These are phyloP conservation scores for Psix sp. DNA, from an alignment of 1,140 invertebrate species.

Conservation along the genomic window DNA sequence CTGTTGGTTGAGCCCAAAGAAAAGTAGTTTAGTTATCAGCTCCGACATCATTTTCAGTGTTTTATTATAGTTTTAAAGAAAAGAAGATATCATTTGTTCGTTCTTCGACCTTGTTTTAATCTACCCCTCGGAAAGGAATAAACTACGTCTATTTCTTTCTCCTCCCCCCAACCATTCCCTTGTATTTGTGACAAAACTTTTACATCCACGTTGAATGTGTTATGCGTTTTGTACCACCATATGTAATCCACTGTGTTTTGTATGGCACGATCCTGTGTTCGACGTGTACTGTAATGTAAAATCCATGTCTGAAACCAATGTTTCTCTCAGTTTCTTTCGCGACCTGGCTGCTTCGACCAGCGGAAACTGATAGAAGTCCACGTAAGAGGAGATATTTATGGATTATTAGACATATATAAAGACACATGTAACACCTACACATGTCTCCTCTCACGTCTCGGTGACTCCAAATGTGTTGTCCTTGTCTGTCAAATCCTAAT, in stretches of 20 bases:
- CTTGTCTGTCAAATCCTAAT: neutral
- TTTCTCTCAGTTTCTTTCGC: conserved; percentile 11
- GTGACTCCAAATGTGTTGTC: neutral
- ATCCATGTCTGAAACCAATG: conserved; percentile 16
- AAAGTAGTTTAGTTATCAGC: too few relatives aligned
- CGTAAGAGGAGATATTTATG: conserved; percentile 2
- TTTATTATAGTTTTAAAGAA: too few relatives aligned
- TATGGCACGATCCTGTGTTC: conserved; percentile 40
- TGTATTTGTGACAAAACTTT: conserved; percentile 42
- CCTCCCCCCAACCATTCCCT: conserved; percentile 18
- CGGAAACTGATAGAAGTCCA: conserved; percentile 3
- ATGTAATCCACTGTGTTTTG: conserved; percentile 35
- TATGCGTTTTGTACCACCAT: conserved; percentile 32
- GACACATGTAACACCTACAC: neutral
- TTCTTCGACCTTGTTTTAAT: neutral
- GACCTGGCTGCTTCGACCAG: neutral
- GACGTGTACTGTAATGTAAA: conserved; percentile 34
- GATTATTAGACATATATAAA: neutral
- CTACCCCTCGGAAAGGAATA: conserved; percentile 27
- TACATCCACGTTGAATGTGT: conserved; percentile 33
- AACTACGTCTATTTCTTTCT: conserved; percentile 24
- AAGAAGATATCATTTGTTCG: too few relatives aligned
- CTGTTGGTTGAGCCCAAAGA: too few relatives aligned
- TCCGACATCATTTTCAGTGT: too few relatives aligned
- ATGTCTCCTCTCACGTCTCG: conserved; percentile 4